A percentile compares a stretch with the other conserved stretches of the same genome.
These are phyloP conservation scores for Halocynthia aurantium DNA, from an alignment of 23 tunicate species.

Conservation along the genomic window DNA sequence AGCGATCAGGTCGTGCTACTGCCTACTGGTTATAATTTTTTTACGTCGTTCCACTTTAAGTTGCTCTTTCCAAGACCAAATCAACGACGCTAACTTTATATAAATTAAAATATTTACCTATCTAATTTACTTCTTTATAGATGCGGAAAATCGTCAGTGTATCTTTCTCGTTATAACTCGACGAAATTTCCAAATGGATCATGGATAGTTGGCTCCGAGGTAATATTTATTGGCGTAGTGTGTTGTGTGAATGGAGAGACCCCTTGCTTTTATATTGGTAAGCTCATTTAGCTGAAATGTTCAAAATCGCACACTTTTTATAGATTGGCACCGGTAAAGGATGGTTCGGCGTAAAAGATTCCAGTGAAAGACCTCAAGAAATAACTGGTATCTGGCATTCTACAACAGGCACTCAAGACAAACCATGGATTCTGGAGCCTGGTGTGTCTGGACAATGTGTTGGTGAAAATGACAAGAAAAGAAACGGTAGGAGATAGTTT, in stretches of 20 bases:
- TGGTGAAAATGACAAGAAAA: neutral
- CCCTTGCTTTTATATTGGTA: neutral
- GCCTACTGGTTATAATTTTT: too few species aligned
- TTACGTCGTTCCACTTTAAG: too few species aligned
- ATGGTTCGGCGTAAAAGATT: slow-evolving; percentile 22
- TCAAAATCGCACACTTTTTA: neutral
- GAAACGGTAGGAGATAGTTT: too few species aligned
- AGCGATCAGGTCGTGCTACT: too few species aligned
- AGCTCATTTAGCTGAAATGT: neutral
- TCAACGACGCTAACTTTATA: too few species aligned
- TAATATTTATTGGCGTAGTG: neutral
- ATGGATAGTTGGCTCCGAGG: slow-evolving; percentile 15
- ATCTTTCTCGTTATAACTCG: slow-evolving; percentile 18
- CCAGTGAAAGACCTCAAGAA: neutral
- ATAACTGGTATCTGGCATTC: slow-evolving; percentile 18
- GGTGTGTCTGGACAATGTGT: neutral
- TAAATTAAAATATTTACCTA: too few species aligned
- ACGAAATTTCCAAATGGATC: slow-evolving; percentile 1
- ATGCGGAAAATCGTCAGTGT: neutral
- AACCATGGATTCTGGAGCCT: slow-evolving; percentile 17
- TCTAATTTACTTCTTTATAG: too few species aligned
- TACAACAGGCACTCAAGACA: neutral
- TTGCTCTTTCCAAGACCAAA: too few species aligned
- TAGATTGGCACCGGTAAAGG: slow-evolving; percentile 22
- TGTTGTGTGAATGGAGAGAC: too few species aligned